These are phyloP conservation scores for Temnothorax rugatulus DNA, from an alignment of 2,888 invertebrate genomes.

Conservation along the genomic window DNA sequence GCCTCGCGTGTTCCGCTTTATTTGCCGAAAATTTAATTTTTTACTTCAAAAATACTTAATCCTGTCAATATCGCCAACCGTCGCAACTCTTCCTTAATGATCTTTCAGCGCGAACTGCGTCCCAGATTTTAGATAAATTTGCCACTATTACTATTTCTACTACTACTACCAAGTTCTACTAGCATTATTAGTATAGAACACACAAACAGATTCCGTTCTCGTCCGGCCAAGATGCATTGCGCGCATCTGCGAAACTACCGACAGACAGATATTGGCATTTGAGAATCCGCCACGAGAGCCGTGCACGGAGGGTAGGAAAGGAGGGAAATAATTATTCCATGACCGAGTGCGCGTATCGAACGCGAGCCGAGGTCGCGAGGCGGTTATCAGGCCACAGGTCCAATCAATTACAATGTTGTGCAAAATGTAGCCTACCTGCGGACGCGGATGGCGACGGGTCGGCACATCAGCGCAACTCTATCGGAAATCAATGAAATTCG, in stretches of 20 bases:
- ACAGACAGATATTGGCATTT: conserved; percentile 55
- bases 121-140: conserved; percentile 37
- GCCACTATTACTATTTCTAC: background rate
- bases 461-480: conserved; percentile 79
- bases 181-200: background rate
- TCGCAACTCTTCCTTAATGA: background rate
- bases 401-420: conserved; percentile 83
- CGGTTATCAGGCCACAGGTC: conserved; percentile 83
- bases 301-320: conserved; percentile 47
- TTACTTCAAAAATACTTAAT: background rate
- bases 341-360: conserved; percentile 74
- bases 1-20: background rate
- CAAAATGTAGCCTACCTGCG: conserved; percentile 74
- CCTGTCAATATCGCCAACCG: background rate
- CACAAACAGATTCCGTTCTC: conserved; percentile 17
- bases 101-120: conserved; percentile 6
- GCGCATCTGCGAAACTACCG: conserved; percentile 53
- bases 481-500: conserved; percentile 84
- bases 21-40: conserved; percentile 19
- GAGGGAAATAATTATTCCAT: conserved; percentile 75
- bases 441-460: conserved; percentile 61
- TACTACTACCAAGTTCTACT: background rate
- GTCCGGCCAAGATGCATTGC: conserved; percentile 44
- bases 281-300: conserved; percentile 48
- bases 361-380: conserved; percentile 75